A percentile compares a stretch with the other conserved stretches of the same genome.
These are phyloP conservation scores for Paramuricea clavata DNA, from an alignment of 92 coral and sea anemone genomes.

Conservation along the genomic window DNA sequence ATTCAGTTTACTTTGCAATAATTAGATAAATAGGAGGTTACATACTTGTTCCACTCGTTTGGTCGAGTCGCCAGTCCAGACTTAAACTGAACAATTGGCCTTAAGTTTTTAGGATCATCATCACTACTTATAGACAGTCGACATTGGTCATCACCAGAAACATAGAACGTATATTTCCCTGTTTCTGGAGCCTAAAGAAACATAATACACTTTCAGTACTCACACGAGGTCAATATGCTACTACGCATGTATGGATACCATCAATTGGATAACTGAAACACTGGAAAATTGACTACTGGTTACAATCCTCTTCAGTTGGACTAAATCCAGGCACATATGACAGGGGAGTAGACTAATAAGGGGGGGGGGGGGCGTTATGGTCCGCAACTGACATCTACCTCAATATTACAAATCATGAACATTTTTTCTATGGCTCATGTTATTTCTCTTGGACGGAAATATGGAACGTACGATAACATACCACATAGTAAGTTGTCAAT, in stretches of 20 bases:
- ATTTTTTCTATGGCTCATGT: no score
- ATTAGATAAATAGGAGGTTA: neutral
- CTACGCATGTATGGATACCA: neutral
- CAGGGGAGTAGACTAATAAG: no score
- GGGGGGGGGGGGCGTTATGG: no score
- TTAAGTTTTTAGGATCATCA: conserved; percentile 31
- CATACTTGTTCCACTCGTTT: conserved; percentile 42
- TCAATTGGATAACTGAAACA: neutral
- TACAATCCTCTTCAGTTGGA: no score
- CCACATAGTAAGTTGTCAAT: conserved; percentile 70
- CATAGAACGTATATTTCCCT: conserved; percentile 62
- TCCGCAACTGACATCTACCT: neutral
- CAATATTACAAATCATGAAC: neutral
- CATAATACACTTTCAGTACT: neutral
- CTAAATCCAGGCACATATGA: no score
- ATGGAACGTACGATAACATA: conserved; percentile 31
- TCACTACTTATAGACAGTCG: conserved; percentile 66
- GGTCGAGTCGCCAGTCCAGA: conserved; percentile 32
- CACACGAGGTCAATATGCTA: neutral
- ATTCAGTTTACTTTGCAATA: no score
- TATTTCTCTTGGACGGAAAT: neutral
- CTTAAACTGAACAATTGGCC: neutral
- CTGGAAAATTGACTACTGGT: no score
- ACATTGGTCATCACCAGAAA: conserved; percentile 70
- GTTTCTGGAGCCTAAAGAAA: conserved; percentile 68